Base-by-base conservation (phyloP, 2,888 invertebrate species). In the Diaphora mendica region DNA sequence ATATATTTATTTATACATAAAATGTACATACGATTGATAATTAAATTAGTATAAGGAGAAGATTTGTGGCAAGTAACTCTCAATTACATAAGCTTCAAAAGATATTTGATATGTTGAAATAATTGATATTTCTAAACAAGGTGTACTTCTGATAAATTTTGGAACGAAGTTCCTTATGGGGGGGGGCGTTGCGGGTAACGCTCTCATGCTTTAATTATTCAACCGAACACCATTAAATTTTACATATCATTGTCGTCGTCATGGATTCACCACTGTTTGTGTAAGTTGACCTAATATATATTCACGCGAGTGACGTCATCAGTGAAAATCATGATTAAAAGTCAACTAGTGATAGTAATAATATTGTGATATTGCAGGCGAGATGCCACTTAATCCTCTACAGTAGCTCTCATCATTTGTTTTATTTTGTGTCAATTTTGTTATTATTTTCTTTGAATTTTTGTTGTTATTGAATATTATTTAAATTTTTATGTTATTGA, bases 11-110 rank as follows among this genome's bases (percentile, higher is more conserved):
- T 3, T 59, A 15, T 30, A 62, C 5, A 30, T 30, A n/a, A n/a
- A 20, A 30, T 17, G 62, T 30, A n/a, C n/a, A n/a, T n/a, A 77
- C 72, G 82, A 80, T 79, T 80, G 82, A 82, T 79, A 77, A 59
- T 70, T 51, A 72, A 78, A 78, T 81, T 83, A 73, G 64, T 68
- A 62, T 23, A 75, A 76, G 76, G 77, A 44, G 76, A 77, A 77
- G 72, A 76, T 72, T 75, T 39, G 62, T 71, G 75, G 77, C 48
- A 48, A 64, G 66, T 68, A 68, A 74, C 73, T 77, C 77, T 74
- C 74, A 51, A 71, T 72, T 67, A 74, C 64, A 59, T 42, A 30
- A 77, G 73, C 42, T 23, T 51, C 72, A 80, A 77, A 73, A 59
- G 72, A 77, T 44, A 78, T 79, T 83, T 69, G 70, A 76, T 70